Evolutionary conservation across 2,888 invertebrate species (phyloP).

Genomic region (Xylocampa areola): DNA sequence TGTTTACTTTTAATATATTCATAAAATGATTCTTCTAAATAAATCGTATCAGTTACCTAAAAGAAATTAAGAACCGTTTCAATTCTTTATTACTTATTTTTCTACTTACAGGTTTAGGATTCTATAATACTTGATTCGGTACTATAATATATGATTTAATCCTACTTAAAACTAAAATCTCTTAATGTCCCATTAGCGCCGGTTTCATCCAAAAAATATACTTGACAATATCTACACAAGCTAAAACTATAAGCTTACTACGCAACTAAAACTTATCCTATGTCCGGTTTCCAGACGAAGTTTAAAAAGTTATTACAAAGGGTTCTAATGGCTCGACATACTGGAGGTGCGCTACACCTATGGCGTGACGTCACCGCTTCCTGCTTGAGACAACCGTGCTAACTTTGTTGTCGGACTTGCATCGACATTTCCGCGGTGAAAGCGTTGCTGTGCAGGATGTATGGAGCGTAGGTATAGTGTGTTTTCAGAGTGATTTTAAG

Average conservation of each 20-base stretch:
- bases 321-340: slow-evolving; percentile 34
- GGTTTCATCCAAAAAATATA: neutral
- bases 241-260: slow-evolving; percentile 15
- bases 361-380: slow-evolving; percentile 49
- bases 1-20: no score
- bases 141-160: no score
- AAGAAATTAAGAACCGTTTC: no score
- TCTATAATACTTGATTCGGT: no score
- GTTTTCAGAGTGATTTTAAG: slow-evolving; percentile 7
- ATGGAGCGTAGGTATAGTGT: slow-evolving; percentile 5
- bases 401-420: slow-evolving; percentile 57
- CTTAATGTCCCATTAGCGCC: no score
- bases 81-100: no score
- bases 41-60: no score
- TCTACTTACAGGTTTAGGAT: no score
- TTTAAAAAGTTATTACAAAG: slow-evolving; percentile 49
- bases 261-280: slow-evolving; percentile 29
- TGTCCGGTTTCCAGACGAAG: slow-evolving; percentile 8
- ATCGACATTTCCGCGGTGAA: slow-evolving; percentile 52
- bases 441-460: slow-evolving; percentile 8
- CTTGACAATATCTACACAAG: neutral
- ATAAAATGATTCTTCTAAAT: no score
- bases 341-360: slow-evolving; percentile 25
- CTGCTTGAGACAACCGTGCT: slow-evolving; percentile 47
- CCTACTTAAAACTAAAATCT: no score